phyloP scores from a whole-genome alignment of 2,113 vertebrate genomes.

The Etheostoma cragini region DNA sequence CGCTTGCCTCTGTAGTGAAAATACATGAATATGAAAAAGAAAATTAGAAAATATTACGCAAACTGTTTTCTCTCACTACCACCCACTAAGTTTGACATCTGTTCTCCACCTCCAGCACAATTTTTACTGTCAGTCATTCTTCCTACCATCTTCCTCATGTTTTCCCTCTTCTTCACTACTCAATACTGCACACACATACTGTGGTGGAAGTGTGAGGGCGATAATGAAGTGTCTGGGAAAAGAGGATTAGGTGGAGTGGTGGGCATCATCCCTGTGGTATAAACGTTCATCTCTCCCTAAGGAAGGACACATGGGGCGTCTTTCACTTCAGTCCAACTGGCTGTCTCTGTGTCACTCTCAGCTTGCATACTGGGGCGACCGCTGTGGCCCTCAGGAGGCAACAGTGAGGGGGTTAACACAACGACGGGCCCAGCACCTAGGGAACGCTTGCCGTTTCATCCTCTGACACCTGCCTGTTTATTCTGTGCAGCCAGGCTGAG shows the following conservation, averaged over 20 bases:
- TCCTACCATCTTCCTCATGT: conserved; percentile 17
- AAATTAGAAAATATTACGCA: conserved; percentile 40
- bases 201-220: conserved; percentile 64
- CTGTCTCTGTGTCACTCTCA: conserved; percentile 67
- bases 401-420: conserved; percentile 55
- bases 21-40: conserved; percentile 36
- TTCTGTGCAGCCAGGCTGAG: conserved; percentile 71
- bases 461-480: conserved; percentile 72
- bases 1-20: conserved; percentile 18
- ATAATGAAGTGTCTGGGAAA: conserved; percentile 82
- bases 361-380: conserved; percentile 57
- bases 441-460: conserved; percentile 71
- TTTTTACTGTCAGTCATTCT: conserved; percentile 48
- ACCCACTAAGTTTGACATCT: conserved; percentile 64
- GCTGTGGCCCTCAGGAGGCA: conserved; percentile 68
- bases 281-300: conserved; percentile 75
- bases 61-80: conserved; percentile 55
- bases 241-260: conserved; percentile 80
- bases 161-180: conserved; percentile 5
- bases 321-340: conserved; percentile 68
- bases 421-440: conserved; percentile 45
- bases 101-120: conserved; percentile 46
- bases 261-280: conserved; percentile 74
- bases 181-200: conserved; percentile 46
- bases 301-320: conserved; percentile 65